These are phyloP conservation scores for Aquatica leii DNA, from an alignment of 2,888 invertebrate species.

Conservation along the genomic window DNA sequence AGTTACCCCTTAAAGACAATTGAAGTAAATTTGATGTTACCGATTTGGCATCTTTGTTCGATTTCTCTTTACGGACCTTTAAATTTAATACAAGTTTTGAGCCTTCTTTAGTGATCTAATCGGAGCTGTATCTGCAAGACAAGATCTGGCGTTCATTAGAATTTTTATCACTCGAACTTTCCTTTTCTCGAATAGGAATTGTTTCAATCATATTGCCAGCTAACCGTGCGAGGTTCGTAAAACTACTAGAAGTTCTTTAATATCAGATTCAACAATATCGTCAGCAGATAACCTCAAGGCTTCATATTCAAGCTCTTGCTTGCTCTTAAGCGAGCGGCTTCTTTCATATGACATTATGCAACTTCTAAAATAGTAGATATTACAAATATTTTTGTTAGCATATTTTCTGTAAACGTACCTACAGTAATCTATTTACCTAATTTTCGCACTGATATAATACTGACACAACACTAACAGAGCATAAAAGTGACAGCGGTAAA, in stretches of 20 bases:
- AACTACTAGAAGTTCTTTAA: neutral
- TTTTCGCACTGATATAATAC: neutral
- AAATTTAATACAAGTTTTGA: too few relatives aligned
- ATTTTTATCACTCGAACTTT: too few relatives aligned
- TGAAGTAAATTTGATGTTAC: too few relatives aligned
- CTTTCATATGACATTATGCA: neutral
- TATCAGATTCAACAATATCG: neutral
- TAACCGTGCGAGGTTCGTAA: too few relatives aligned
- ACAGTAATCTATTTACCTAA: neutral
- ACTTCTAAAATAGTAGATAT: neutral
- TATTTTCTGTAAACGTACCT: neutral
- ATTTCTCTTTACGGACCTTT: too few relatives aligned
- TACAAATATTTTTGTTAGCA: neutral
- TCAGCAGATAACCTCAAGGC: neutral
- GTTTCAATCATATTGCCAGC: too few relatives aligned
- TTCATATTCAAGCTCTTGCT: neutral
- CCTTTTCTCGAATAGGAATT: too few relatives aligned
- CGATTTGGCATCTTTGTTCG: too few relatives aligned
- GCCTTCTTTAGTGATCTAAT: too few relatives aligned
- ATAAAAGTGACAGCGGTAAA: neutral
- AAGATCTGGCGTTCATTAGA: too few relatives aligned
- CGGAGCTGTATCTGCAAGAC: too few relatives aligned
- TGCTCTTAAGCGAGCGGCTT: neutral
- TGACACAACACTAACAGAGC: neutral
- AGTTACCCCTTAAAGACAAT: too few relatives aligned